Base-by-base conservation (phyloP, 2,113 vertebrate genomes). In the Turdus rufiventris region DNA sequence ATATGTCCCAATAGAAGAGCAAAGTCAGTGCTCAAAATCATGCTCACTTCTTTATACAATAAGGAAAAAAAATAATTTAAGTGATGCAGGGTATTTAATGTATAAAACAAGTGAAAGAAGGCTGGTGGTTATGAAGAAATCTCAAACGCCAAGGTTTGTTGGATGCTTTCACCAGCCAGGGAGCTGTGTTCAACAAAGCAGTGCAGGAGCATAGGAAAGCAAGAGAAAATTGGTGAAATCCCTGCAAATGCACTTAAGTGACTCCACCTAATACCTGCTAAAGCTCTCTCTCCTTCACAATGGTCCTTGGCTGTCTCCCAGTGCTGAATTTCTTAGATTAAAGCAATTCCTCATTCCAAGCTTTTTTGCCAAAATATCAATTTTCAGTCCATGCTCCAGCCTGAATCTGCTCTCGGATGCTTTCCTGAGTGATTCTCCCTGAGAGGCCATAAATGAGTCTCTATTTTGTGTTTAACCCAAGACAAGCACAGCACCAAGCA, bases 21-120 rank as follows among this genome's bases (percentile, higher is more conserved):
- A 0, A 48, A 17, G 34, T 58, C 18, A 9, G 25, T 1, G 3
- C 24, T 63, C 1, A 4, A 53, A 74, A 38, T 60, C 12, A 7
- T 8, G 25, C 11, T 25, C 8, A 2, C 48, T 56, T 75, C 72
- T 85, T 57, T 24, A 6, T 29, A 13, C 23, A 24, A 4, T 3
- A 66, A 57, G 42, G 7, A 79, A 66, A 80, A 43, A 61, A 71
- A 42, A 38, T 1, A 2, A 26, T 47, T 78, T 26, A 9, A 66
- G 18, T 23, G 7, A 47, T 1, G 7, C 1, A 0, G 14, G 29
- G 7, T 80, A 33, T 43, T 80, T 86, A 11, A 38, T 2, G 2
- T 13, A 31, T 17, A 26, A 61, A 75, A 42, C 40, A 43, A 26
- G 31, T 36, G 48, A 60, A 78, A 61, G 63, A 45, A 73, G 26